Percentiles rank a stretch among this genome's conserved stretches.
Evolutionary conservation across 2,113 vertebrate species (phyloP).

Genomic region (Halcyon malimbica): DNA sequence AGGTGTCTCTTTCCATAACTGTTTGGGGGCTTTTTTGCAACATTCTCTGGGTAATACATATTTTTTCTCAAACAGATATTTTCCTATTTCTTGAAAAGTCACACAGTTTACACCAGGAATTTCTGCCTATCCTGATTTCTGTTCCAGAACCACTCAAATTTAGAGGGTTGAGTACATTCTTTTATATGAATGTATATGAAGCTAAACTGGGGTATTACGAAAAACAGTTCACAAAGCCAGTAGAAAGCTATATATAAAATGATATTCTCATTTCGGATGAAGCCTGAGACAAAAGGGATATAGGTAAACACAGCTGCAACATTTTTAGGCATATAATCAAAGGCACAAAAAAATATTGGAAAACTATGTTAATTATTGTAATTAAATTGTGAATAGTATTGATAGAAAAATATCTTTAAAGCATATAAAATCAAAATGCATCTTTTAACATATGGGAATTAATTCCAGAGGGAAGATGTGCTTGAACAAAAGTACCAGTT

Average conservation of each 20-base stretch:
- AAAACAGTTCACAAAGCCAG: constrained; percentile 83
- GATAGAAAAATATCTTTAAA: constrained; percentile 81
- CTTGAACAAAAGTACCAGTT: neutral
- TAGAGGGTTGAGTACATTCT: constrained; percentile 53
- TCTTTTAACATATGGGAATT: constrained; percentile 28
- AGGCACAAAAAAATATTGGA: constrained; percentile 81
- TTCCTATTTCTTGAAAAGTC: constrained; percentile 62
- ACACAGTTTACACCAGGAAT: constrained; percentile 46
- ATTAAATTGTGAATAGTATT: constrained; percentile 83
- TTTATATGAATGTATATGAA: constrained; percentile 62
- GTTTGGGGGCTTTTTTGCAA: neutral
- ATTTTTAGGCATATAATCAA: constrained; percentile 82
- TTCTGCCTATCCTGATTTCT: constrained; percentile 64
- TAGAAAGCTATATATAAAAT: constrained; percentile 83
- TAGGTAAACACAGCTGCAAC: constrained; percentile 88
- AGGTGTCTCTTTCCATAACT: constrained; percentile 24
- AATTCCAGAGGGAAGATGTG: neutral
- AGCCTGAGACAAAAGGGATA: constrained; percentile 78
- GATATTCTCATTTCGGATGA: constrained; percentile 80
- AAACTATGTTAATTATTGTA: constrained; percentile 85
- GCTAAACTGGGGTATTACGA: constrained; percentile 76
- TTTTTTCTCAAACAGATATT: constrained; percentile 68
- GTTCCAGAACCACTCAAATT: constrained; percentile 65
- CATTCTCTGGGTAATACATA: constrained; percentile 27
- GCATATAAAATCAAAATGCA: constrained; percentile 72